A percentile compares a stretch with the other conserved stretches of the same genome.
Conservation (phyloP, 2,113 vertebrate genomes). For the Alosa alosa region DNA sequence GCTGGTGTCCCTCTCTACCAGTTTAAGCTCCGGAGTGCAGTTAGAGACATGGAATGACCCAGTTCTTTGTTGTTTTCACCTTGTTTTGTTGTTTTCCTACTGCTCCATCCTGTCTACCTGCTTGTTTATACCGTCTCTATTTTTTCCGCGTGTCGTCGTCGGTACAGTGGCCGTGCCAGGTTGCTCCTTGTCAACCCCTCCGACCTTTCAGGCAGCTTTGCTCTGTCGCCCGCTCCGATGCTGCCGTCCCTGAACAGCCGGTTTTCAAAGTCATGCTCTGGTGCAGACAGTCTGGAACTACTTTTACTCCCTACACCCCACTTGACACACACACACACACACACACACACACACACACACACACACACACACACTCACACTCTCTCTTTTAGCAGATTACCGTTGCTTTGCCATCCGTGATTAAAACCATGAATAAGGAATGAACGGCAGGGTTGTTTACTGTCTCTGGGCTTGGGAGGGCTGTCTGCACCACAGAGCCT, state of each 20-base stretch:
- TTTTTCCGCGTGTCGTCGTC: background rate
- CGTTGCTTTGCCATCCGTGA: constrained; percentile 57
- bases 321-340: constrained; percentile 33
- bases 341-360: background rate
- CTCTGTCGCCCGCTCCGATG: background rate
- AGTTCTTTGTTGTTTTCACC: background rate
- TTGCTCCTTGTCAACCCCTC: background rate
- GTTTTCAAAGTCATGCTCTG: background rate
- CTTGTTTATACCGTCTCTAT: background rate
- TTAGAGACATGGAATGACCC: background rate
- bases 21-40: background rate
- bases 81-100: background rate
- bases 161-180: background rate
- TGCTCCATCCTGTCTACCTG: background rate
- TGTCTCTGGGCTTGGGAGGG: constrained; percentile 40
- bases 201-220: background rate
- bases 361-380: constrained; percentile 9
- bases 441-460: constrained; percentile 53
- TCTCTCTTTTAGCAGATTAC: constrained; percentile 41
- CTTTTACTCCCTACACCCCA: background rate
- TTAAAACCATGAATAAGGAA: constrained; percentile 64
- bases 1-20: background rate
- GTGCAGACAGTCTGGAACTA: constrained; percentile 8
- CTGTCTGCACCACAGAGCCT: constrained; percentile 58
- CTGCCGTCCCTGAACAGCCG: background rate